Evolutionary conservation across 1,140 invertebrate species (phyloP).

Genomic region (Portunus trituberculatus): DNA sequence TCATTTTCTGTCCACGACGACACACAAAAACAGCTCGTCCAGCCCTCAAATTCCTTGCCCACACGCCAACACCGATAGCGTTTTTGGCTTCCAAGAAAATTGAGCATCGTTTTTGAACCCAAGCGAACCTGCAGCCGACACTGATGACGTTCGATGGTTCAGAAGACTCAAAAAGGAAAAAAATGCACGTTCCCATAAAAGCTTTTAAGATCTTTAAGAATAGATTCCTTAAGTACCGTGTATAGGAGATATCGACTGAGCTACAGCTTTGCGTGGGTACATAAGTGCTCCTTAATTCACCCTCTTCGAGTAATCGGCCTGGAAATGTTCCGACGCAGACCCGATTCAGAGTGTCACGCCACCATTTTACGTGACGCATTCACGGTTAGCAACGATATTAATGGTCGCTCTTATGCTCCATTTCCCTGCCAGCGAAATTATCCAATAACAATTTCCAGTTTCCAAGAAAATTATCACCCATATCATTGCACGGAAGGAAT

Average conservation of each 20-base stretch:
- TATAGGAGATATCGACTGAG: no score
- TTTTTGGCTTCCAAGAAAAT: background rate
- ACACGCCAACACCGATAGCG: background rate
- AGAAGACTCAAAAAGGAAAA: background rate
- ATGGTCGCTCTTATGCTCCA: background rate
- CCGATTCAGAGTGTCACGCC: background rate
- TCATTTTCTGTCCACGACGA: background rate
- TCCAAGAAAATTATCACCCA: background rate
- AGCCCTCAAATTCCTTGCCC: background rate
- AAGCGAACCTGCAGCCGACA: background rate
- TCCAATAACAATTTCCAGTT: background rate
- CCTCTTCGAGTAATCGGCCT: background rate
- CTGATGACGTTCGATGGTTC: background rate
- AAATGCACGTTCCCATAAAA: no score
- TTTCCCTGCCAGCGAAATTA: background rate
- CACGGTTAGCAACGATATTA: background rate
- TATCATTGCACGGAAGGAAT: background rate
- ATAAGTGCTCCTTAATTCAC: background rate
- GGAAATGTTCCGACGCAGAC: background rate
- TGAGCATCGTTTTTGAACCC: background rate
- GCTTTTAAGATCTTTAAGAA: no score
- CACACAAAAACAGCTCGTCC: background rate
- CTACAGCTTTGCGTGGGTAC: background rate
- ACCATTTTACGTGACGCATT: background rate
- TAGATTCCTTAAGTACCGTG: no score